These are phyloP conservation scores for Cranoglanis bouderius DNA, from an alignment of 2,113 vertebrate genomes.

Conservation along the genomic window DNA sequence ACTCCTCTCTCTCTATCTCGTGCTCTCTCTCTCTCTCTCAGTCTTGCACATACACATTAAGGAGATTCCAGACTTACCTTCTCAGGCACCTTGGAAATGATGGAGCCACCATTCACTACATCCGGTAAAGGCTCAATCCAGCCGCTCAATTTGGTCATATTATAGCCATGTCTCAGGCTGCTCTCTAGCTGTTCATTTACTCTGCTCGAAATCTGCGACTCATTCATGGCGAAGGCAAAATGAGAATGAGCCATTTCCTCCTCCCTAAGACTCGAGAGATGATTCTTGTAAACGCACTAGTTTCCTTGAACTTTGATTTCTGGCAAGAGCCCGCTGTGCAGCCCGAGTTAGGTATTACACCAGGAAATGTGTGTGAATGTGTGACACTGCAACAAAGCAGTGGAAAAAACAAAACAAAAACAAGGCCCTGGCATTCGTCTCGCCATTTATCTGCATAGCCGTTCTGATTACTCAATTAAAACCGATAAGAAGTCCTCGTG, in stretches of 20 bases:
- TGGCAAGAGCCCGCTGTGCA: slow-evolving; percentile 28
- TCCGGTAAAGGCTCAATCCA: slow-evolving; percentile 49
- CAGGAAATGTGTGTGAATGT: not conserved
- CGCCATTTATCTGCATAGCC: not conserved
- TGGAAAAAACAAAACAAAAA: not conserved
- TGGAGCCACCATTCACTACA: slow-evolving; percentile 43
- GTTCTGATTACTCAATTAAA: not conserved
- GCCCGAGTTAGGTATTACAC: slow-evolving; percentile 33
- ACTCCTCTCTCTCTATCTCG: not conserved
- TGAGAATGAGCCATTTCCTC: slow-evolving; percentile 59
- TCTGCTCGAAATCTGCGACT: slow-evolving; percentile 34
- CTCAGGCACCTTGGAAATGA: slow-evolving; percentile 36
- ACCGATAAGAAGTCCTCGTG: slow-evolving; percentile 10
- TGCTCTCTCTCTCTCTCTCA: not conserved
- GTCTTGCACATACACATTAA: not conserved
- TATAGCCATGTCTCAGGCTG: not conserved
- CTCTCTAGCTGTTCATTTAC: slow-evolving; percentile 35
- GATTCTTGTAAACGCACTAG: slow-evolving; percentile 58
- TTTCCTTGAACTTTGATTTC: slow-evolving; percentile 67
- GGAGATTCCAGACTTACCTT: slow-evolving; percentile 58
- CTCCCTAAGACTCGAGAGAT: slow-evolving; percentile 45
- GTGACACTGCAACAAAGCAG: not conserved
- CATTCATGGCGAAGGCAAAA: slow-evolving; percentile 18
- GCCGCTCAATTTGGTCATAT: not conserved
- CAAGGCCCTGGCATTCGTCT: not conserved